Base-by-base conservation (phyloP, 2,888 invertebrate species). In the Taphrorychus bicolor region DNA sequence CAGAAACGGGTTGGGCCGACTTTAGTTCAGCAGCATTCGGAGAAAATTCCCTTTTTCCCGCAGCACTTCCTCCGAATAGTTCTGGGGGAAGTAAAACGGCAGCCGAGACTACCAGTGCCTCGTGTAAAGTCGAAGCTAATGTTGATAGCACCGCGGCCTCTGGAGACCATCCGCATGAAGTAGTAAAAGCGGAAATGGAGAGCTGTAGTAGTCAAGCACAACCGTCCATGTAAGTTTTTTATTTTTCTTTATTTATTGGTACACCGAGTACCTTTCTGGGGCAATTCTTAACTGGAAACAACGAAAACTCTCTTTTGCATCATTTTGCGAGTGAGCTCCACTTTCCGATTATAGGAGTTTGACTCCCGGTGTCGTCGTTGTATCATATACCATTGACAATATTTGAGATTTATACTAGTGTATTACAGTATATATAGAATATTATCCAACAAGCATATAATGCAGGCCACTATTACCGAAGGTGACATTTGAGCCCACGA, bases 1-100 rank as follows among this genome's bases (percentile, higher is more conserved):
- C 24, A 9, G 59, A 45, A 16, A 22, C 21, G n/a, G 32, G 5
- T 58, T 84, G 84, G 84, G 84, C 84, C 3, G 81, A 84, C 71
- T 84, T 84, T 72, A 82, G 79, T 72, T 74, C 80, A 2, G 79
- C 74, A 2, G 54, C 71, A 5, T 79, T 80, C 68, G 79, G 78
- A 7, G 74, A 57, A 41, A 17, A 45, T 5, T 76, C n/a, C 73
- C 76, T 70, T 76, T 45, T 45, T 17, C 45, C 45, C 5, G 45
- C 9, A 45, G 17, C 45, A 14, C 5, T 17, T 14, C 3, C 45
- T 16, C 14, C 45, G 3, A 7, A 32, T 7, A 32, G 32, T 3
- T 11, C 32, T 7, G 7, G 32, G 32, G 32, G 11, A 11, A 32
- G 9, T 32, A 11, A 32, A 32, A 9, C 32, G 32, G 11, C 7